Percentiles rank a stretch among this genome's conserved stretches.
phyloP scores from a whole-genome alignment of 2,113 vertebrate species.

The Erythrocercus mccallii region DNA sequence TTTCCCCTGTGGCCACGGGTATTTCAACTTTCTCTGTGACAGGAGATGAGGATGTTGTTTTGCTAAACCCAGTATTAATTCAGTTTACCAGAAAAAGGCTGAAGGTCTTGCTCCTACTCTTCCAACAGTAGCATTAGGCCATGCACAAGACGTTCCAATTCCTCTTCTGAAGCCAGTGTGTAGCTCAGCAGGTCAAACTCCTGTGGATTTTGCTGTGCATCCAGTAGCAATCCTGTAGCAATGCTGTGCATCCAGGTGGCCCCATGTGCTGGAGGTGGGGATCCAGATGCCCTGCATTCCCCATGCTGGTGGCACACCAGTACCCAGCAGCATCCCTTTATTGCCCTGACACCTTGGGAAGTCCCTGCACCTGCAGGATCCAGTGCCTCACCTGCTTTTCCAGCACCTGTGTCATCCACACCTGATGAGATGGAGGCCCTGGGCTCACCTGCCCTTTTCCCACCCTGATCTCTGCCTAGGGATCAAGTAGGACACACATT shows the following conservation, averaged over 20 bases:
- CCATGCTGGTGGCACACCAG: not conserved
- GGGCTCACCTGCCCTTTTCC: not conserved
- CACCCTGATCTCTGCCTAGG: not conserved
- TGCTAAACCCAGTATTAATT: not conserved
- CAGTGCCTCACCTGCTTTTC: not conserved
- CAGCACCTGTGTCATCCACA: not conserved
- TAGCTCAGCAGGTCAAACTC: too few relatives aligned
- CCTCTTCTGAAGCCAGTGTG: not conserved
- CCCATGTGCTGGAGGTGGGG: accelerated
- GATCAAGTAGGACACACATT: not conserved
- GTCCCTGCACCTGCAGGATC: not conserved
- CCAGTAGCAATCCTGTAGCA: too few relatives aligned
- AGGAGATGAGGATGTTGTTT: not conserved
- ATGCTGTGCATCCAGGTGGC: not conserved
- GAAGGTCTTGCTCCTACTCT: not conserved
- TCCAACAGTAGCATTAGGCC: not conserved
- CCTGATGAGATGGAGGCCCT: not conserved
- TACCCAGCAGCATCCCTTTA: not conserved
- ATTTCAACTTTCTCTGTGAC: not conserved
- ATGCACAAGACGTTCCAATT: not conserved
- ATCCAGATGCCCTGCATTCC: not conserved
- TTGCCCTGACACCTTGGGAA: not conserved
- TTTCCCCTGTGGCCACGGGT: not conserved
- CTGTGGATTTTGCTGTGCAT: not conserved
- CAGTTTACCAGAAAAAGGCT: not conserved